Evolutionary conservation across 92 coral and sea anemone genomes (phyloP), one percentile per base, ranked within the genome.

Genomic region (Chrysogorgia sp.): DNA sequence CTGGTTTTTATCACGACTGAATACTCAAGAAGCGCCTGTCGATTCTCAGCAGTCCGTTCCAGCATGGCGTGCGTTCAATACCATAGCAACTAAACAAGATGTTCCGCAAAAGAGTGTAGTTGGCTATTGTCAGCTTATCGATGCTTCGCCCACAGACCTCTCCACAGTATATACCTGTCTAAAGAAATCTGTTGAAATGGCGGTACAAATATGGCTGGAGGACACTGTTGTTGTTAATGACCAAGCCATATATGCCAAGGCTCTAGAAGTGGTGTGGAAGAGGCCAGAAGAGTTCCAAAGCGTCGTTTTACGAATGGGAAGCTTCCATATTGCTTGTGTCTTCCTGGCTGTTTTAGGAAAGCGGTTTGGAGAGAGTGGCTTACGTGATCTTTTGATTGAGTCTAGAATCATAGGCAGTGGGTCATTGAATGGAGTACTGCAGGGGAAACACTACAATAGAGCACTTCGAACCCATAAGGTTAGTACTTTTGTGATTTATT

Each of bases 51-150:
- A 37, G 48, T 7, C 67, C 1, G 47, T 82, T 12, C 92, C 89
- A 3, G 81, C 83, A 30, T 88, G 86, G 86, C 62, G 65, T 60
- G 89, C 86, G 32, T 85, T 67, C 58, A 88, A 88, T 74, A 52
- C 75, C 43, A 50, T 84, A 56, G 81, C 81, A 19, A 45, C 28
- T 7, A 70, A 7, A 34, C 21, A 67, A 14, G 60, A 76, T 17
- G 35, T 86, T 37, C n/a, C n/a, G n/a, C n/a, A n/a, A n/a, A n/a
- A n/a, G n/a, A n/a, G n/a, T n/a, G n/a, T n/a, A n/a, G n/a, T n/a
- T n/a, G n/a, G n/a, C n/a, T n/a, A n/a, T n/a, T n/a, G n/a, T n/a
- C n/a, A n/a, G n/a, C n/a, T n/a, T n/a, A n/a, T n/a, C n/a, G n/a
- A n/a, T n/a, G n/a, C n/a, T n/a, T n/a, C n/a, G n/a, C n/a, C n/a